Evolutionary conservation across 2,113 vertebrate genomes (phyloP), one percentile per base, ranked within the genome.

Genomic region (Nansenia antarctica): DNA sequence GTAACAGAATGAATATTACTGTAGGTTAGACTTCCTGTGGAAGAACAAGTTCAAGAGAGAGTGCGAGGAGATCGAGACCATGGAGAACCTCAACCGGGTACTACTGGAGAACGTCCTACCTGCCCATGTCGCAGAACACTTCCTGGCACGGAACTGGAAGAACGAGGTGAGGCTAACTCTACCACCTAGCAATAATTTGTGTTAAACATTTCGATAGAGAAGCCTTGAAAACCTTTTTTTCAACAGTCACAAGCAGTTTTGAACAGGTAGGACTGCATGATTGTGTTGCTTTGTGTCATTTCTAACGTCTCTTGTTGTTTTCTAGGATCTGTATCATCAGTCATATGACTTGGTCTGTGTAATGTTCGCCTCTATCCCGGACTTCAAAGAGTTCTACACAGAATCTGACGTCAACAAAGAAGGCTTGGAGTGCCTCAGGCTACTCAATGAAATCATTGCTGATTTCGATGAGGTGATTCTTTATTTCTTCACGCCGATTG

Each of bases 1-100:
- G 93, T 99, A 99, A 99, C 98, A 99, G 98, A 99, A 96, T 98
- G 98, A 99, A 98, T 99, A 99, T 98, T 99, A 99, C 97, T 99
- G 98, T 97, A 98, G 97, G 96, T 98, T 99, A 93, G 98, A 99
- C 92, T 99, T 99, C 93, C 91, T 99, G 65, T 99, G 98, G 96
- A 99, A 98, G 93, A 98, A 98, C 94, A 99, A 99, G 90, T 99
- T 99, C 93, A 98, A 97, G 91, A 99, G 95, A 93, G 97, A 99
- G 86, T 97, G 97, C 14, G 98, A 99, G 89, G 98, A 99, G 92
- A 99, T 98, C 65, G 98, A 99, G 82, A 99, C 97, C 29, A 99
- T 99, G 98, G 98, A 99, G 88, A 99, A 96, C 83, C 91, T 99
- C 60, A 99, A 99, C 84, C 93, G 96, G 0, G 96, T 99, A 71